Conservation (phyloP, 2,113 vertebrate genomes). For the Silurus asotus region DNA sequence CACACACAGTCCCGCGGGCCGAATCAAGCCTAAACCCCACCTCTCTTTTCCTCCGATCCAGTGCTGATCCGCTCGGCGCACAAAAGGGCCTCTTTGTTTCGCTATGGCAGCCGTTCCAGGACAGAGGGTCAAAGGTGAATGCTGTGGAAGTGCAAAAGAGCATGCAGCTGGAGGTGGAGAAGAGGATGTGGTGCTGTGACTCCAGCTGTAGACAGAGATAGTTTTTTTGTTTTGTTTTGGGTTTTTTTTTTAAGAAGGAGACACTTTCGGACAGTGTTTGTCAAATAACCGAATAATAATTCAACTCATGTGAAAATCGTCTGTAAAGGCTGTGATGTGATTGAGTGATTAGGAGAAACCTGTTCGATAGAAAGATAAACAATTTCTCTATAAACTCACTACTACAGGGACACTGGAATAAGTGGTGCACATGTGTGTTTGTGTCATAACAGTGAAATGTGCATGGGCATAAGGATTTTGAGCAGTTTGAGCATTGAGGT, state of each 20-base stretch:
- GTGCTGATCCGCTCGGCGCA: constrained; percentile 2
- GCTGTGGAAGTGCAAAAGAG: constrained; percentile 9
- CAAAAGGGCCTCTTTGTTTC: constrained; percentile 43
- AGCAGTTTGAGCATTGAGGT: constrained; percentile 3
- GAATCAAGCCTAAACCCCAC: not conserved
- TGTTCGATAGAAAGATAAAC: not conserved
- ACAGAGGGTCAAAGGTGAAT: constrained; percentile 29
- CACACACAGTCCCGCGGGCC: constrained; percentile 14
- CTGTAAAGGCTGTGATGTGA: not conserved
- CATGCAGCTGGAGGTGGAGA: constrained; percentile 16
- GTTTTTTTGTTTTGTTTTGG: too few species aligned
- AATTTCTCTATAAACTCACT: not conserved
- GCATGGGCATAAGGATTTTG: not conserved
- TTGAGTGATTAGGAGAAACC: not conserved
- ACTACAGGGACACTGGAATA: too few species aligned
- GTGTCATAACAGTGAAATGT: not conserved
- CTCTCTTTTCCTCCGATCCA: constrained; percentile 9
- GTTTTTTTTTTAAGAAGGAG: not conserved
- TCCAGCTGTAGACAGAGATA: not conserved
- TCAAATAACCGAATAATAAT: not conserved
- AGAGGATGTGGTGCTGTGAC: not conserved
- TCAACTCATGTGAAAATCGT: not conserved
- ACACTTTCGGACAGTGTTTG: not conserved
- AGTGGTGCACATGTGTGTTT: not conserved
- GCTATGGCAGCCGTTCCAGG: not conserved